phyloP scores from a whole-genome alignment of 2,888 invertebrate genomes.

The Elmis aenea region DNA sequence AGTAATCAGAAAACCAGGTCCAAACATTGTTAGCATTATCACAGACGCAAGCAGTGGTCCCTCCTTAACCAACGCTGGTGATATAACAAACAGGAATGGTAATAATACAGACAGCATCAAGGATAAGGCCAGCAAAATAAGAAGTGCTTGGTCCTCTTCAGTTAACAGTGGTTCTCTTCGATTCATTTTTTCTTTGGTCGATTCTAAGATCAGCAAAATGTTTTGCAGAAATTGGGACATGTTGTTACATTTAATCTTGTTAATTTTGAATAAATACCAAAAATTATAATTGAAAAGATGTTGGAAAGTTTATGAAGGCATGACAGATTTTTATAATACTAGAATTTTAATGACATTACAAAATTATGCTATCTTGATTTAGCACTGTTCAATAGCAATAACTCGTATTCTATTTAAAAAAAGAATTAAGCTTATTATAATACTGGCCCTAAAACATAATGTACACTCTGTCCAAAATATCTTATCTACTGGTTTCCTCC shows the following conservation, averaged over 20 bases:
- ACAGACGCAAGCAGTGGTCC: slow-evolving; percentile 24
- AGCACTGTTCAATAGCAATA: too few species aligned
- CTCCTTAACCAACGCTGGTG: slow-evolving; percentile 28
- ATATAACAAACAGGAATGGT: slow-evolving; percentile 28
- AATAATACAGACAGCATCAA: slow-evolving; percentile 28
- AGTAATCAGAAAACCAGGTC: slow-evolving; percentile 25
- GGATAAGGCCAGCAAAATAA: slow-evolving; percentile 29
- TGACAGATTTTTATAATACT: too few species aligned
- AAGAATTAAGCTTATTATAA: too few species aligned
- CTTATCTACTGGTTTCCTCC: too few species aligned
- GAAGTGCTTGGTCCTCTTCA: slow-evolving; percentile 30
- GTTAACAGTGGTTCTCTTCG: slow-evolving; percentile 8
- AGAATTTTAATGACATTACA: too few species aligned
- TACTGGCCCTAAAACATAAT: too few species aligned
- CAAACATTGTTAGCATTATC: slow-evolving; percentile 21
- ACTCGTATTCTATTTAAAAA: too few species aligned
- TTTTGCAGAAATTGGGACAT: neutral
- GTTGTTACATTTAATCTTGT: slow-evolving; percentile 1
- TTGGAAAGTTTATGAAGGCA: too few species aligned
- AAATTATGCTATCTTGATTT: too few species aligned
- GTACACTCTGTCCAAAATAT: too few species aligned
- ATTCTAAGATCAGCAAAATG: neutral
- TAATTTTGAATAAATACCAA: slow-evolving; percentile 2
- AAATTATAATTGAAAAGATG: too few species aligned
- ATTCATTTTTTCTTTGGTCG: slow-evolving; percentile 10